Base-by-base conservation (phyloP, 1,140 invertebrate species). In the Leptoteleia sp. region DNA sequence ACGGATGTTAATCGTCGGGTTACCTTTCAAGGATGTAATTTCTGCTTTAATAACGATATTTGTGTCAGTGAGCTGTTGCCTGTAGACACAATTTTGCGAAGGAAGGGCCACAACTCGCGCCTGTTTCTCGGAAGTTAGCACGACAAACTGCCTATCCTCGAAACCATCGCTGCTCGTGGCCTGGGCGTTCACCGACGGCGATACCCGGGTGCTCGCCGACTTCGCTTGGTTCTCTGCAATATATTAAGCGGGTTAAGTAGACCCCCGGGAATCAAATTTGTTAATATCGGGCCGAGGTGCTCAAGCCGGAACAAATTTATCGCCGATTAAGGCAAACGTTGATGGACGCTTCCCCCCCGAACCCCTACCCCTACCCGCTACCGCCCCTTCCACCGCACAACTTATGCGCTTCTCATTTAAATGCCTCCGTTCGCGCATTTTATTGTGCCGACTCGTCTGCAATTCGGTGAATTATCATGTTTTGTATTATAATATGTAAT, bases 31-130 rank as follows among this genome's bases (percentile, higher is more conserved):
- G 80, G 94, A 93, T 79, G 98, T 95, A 83, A 98, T 94, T 90
- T 98, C 97, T 71, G 97, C 95, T 90, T 96, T 96, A 76, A 98
- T 95, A 61, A 98, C 96, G 90, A 97, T 97, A 88, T 97, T 95
- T 42, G 93, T 93, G 80, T 96, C 95, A 64, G 94, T 93, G 76
- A 96, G 91, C 87, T 96, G 95, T 88, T 95, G 94, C 76, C 94
- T 92, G 89, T 95, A 96, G 75, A 95, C 92, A 89, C 93, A 98
- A 90, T 95, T 98, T 89, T 99, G 97, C 61, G 96, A 97, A 71
- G 97, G 97, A 82, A 99, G 92, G 68, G 96, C 96, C 42, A 98
- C 94, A 50, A 99, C 96, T 86, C 97, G 92, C 48, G 96, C 96
- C 90, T 98, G 96, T 88, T 98, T 98, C 89, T 99, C 97, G 40